A percentile compares a stretch with the other conserved stretches of the same genome.
Evolutionary conservation across 2,888 invertebrate species (phyloP).

Genomic region (Amiota mariae): DNA sequence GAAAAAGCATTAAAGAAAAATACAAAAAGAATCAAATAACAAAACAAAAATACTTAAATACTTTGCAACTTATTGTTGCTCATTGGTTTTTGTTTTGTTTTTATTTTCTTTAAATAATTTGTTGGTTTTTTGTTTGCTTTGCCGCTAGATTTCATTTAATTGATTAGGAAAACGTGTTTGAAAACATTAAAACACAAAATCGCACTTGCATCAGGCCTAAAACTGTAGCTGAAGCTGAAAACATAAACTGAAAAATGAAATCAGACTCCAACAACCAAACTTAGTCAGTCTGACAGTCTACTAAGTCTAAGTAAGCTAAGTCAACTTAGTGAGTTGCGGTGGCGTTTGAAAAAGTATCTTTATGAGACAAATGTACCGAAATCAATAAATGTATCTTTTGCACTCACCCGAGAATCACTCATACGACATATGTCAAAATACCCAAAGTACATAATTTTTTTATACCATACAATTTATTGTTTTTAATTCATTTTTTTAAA

Average conservation of each 20-base stretch:
- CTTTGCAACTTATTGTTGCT: conserved; percentile 28
- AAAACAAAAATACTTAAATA: conserved; percentile 9
- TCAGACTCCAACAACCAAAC: neutral
- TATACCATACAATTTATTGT: too few relatives aligned
- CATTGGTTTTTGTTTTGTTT: neutral
- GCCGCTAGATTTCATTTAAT: conserved; percentile 57
- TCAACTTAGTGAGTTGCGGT: neutral
- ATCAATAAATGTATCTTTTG: conserved; percentile 25
- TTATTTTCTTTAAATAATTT: neutral
- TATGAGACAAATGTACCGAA: neutral
- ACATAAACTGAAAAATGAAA: conserved; percentile 2
- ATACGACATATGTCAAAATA: conserved; percentile 1
- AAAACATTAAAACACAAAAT: conserved; percentile 22
- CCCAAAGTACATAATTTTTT: too few relatives aligned
- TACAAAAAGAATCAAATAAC: neutral
- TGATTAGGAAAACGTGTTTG: conserved; percentile 57
- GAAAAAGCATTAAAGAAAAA: conserved; percentile 8
- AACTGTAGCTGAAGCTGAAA: neutral
- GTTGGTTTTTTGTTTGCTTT: neutral
- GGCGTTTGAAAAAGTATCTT: conserved; percentile 13
- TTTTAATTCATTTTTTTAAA: neutral
- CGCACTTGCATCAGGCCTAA: conserved; percentile 17
- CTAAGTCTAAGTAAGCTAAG: too few relatives aligned
- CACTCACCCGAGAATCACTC: neutral
- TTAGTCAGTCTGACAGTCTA: neutral